These are phyloP conservation scores for Thinocorus orbignyianus DNA, from an alignment of 2,113 vertebrate genomes.

Conservation along the genomic window DNA sequence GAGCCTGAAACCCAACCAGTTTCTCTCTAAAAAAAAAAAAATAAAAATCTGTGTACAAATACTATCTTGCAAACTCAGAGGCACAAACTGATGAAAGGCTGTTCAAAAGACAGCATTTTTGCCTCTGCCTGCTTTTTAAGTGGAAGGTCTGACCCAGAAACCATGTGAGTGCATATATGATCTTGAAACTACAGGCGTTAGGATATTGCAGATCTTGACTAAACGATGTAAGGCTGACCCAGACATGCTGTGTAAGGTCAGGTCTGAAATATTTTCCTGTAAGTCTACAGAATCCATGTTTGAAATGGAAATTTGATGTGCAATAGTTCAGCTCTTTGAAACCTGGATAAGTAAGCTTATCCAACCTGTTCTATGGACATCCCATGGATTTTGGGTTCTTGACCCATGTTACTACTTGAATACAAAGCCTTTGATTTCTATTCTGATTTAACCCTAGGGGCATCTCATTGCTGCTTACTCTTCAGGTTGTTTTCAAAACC, in stretches of 20 bases:
- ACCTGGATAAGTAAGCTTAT: neutral
- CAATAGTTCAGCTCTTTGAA: conserved; percentile 37
- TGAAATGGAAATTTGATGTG: conserved; percentile 41
- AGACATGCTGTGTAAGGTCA: conserved; percentile 20
- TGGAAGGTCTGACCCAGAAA: conserved; percentile 44
- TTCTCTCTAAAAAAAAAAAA: neutral
- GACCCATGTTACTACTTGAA: neutral
- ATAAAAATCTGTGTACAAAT: neutral
- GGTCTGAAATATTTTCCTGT: neutral
- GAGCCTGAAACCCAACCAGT: neutral
- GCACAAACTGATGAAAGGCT: conserved; percentile 16
- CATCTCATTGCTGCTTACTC: neutral
- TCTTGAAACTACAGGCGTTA: neutral
- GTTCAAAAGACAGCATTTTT: neutral
- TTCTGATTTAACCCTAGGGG: neutral
- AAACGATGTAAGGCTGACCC: neutral
- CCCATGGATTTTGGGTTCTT: neutral
- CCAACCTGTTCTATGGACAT: neutral
- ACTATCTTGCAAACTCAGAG: neutral
- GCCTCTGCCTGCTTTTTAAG: conserved; percentile 23
- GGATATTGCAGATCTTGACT: neutral
- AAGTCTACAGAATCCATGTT: neutral
- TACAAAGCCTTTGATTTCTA: neutral
- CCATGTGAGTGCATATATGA: neutral
- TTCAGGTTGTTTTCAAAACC: conserved; percentile 16